Percentiles rank a stretch among this genome's conserved stretches.
Evolutionary conservation across 2,797 vertebrate species (phyloP).

Genomic region (Orestias chungarensis): DNA sequence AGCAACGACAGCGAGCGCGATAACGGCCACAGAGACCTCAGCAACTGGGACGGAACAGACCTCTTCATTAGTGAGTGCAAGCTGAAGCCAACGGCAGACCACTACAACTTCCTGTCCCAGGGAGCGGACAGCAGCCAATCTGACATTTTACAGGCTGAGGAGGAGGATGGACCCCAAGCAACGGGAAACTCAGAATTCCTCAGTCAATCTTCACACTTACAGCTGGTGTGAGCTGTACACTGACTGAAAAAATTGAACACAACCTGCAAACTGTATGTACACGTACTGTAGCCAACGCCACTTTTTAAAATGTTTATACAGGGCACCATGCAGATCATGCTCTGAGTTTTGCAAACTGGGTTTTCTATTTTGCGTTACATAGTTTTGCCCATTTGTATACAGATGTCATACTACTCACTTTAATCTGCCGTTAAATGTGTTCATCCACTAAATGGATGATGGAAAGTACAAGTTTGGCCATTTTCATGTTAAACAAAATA

Average conservation of each 20-base stretch:
- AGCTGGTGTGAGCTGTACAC: constrained; percentile 85
- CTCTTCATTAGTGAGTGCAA: constrained; percentile 93
- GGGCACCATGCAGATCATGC: constrained; percentile 27
- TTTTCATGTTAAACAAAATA: constrained; percentile 37
- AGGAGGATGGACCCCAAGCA: constrained; percentile 73
- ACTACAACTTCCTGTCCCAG: constrained; percentile 81
- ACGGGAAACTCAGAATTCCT: constrained; percentile 84
- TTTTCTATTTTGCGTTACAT: constrained; percentile 36
- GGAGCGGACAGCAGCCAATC: constrained; percentile 78
- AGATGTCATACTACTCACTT: constrained; percentile 15
- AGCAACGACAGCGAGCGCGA: constrained; percentile 74
- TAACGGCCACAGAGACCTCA: constrained; percentile 44
- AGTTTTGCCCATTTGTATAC: constrained; percentile 38
- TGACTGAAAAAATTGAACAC: constrained; percentile 20
- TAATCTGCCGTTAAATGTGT: constrained; percentile 12
- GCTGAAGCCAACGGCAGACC: constrained; percentile 79
- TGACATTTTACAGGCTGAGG: constrained; percentile 87
- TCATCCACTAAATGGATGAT: background rate
- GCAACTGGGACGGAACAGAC: constrained; percentile 88
- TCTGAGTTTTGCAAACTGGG: constrained; percentile 31
- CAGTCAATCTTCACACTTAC: constrained; percentile 87
- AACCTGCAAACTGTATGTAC: constrained; percentile 20
- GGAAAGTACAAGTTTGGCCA: constrained; percentile 17
- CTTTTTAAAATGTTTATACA: constrained; percentile 55
- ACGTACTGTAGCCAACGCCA: constrained; percentile 19